phyloP scores from a whole-genome alignment of 2,888 invertebrate genomes.

The Orgyia antiqua region DNA sequence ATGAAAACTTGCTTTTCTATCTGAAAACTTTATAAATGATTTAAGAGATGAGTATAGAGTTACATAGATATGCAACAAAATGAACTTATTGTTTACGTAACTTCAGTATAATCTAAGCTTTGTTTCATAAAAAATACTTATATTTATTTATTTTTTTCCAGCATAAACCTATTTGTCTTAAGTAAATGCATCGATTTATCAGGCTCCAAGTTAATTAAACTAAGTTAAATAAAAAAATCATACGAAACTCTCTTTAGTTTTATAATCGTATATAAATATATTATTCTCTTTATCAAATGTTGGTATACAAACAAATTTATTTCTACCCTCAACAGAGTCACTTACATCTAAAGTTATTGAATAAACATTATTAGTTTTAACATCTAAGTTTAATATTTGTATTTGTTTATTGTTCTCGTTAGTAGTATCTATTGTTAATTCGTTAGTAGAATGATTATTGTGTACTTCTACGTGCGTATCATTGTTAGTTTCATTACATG shows the following conservation, averaged over 20 bases:
- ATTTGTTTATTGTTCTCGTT: constrained; percentile 71
- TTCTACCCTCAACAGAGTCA: constrained; percentile 48
- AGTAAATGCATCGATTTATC: constrained; percentile 45
- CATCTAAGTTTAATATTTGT: constrained; percentile 74
- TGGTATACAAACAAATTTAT: constrained; percentile 67
- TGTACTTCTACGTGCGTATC: constrained; percentile 45
- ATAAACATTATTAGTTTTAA: constrained; percentile 71
- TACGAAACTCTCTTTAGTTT: constrained; percentile 71
- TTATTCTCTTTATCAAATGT: constrained; percentile 58
- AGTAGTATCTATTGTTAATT: constrained; percentile 34
- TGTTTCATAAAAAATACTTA: too few relatives aligned
- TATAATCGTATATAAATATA: constrained; percentile 75
- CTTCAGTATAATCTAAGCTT: constrained; percentile 3
- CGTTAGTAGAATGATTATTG: constrained; percentile 33
- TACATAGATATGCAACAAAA: too few relatives aligned
- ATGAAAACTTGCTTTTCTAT: too few relatives aligned
- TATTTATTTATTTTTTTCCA: too few relatives aligned
- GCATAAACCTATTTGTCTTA: constrained; percentile 17
- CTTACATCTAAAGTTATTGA: constrained; percentile 70
- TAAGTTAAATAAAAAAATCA: constrained; percentile 26
- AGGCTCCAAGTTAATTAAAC: constrained; percentile 37
- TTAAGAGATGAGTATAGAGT: too few relatives aligned
- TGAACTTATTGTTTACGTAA: too few relatives aligned
- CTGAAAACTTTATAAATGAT: too few relatives aligned
- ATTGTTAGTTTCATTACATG: constrained; percentile 51